Conservation (phyloP, 2,888 invertebrate species). For the Perizoma flavofasciatum region DNA sequence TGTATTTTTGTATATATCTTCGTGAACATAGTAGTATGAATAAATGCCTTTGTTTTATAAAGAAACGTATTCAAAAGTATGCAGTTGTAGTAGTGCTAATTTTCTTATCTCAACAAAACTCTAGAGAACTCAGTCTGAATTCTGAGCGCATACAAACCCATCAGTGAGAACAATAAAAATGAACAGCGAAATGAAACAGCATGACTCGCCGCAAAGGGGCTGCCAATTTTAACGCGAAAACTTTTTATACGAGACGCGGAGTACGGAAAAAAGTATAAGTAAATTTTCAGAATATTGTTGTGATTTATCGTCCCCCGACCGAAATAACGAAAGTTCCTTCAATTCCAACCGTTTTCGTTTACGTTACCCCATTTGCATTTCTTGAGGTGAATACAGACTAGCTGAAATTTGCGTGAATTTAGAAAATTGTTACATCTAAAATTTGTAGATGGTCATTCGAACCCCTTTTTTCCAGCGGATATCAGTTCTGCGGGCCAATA, state of each 20-base stretch:
- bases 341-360: conserved; percentile 45
- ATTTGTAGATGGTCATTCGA: too few species aligned
- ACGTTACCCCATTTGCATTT: conserved; percentile 48
- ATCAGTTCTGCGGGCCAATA: too few species aligned
- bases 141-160: conserved; percentile 12
- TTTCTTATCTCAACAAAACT: too few species aligned
- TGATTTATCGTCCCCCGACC: conserved; percentile 59
- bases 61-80: too few species aligned
- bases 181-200: conserved; percentile 43
- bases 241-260: conserved; percentile 44
- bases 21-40: too few species aligned
- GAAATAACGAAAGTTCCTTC: conserved; percentile 48
- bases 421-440: too few species aligned
- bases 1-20: too few species aligned
- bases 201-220: conserved; percentile 52
- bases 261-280: conserved; percentile 45
- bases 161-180: conserved; percentile 35
- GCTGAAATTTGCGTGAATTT: not conserved
- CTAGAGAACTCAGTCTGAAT: not conserved
- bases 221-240: conserved; percentile 63
- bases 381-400: conserved; percentile 20
- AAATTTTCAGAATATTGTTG: conserved; percentile 62
- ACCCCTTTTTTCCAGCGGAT: too few species aligned
- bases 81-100: too few species aligned
- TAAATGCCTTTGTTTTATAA: too few species aligned